Evolutionary conservation across 2,888 invertebrate species (phyloP).

Genomic region (Plebejus anna): DNA sequence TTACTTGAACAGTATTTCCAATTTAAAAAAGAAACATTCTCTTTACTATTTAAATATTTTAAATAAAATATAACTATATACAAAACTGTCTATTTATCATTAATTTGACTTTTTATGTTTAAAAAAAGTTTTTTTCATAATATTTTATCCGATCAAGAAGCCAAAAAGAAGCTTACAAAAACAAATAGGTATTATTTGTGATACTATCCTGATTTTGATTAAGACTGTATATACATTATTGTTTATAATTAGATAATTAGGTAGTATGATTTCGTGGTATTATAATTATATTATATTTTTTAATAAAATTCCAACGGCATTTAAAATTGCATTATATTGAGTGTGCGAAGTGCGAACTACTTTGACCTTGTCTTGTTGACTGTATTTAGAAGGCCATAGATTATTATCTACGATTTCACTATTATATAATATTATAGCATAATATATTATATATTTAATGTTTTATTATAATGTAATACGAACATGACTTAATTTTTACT

Average conservation of each 20-base stretch:
- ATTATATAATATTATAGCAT: not conserved
- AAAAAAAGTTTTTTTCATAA: not conserved
- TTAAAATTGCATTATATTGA: not conserved
- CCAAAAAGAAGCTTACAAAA: constrained; percentile 24
- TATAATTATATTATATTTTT: not conserved
- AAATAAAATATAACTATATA: not conserved
- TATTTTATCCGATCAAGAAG: constrained; percentile 4
- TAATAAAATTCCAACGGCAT: constrained; percentile 15
- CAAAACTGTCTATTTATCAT: not conserved
- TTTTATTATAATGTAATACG: not conserved
- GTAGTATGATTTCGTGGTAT: constrained; percentile 1
- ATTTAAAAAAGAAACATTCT: not conserved
- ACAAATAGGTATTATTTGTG: constrained; percentile 24
- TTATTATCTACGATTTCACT: not conserved
- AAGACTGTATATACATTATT: constrained; percentile 27
- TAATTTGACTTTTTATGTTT: not conserved
- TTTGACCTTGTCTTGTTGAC: not conserved
- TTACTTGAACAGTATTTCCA: not conserved
- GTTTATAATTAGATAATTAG: constrained; percentile 22
- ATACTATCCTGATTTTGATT: constrained; percentile 22
- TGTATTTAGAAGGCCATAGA: constrained; percentile 1
- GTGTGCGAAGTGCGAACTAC: constrained; percentile 3
- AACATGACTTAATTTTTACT: not conserved
- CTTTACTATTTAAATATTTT: no score
- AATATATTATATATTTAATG: not conserved